phyloP scores from a whole-genome alignment of 2,888 invertebrate species.

The Osedax fenrisi region DNA sequence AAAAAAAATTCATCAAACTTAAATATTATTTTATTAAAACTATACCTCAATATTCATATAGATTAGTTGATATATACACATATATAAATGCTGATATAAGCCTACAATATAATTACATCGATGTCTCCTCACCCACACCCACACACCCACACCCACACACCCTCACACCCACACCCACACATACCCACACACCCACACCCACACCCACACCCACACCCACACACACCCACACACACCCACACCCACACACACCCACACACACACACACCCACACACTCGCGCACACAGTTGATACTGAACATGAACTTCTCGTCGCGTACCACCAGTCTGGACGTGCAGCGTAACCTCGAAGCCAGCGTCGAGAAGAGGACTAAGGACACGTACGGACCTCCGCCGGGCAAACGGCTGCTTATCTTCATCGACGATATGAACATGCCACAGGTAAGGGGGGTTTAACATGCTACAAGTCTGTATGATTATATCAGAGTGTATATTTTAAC shows the following conservation, averaged over 20 bases:
- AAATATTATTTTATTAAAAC: no score
- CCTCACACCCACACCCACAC: not conserved
- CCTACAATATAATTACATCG: no score
- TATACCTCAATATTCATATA: no score
- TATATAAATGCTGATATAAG: no score
- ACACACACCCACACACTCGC: not conserved
- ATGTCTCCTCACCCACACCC: not conserved
- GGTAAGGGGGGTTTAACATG: constrained; percentile 53
- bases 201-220: not conserved
- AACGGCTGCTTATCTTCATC: constrained; percentile 74
- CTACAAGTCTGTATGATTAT: no score
- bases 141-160: not conserved
- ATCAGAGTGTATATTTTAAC: no score
- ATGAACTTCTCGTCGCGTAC: constrained; percentile 84
- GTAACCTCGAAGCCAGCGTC: constrained; percentile 71
- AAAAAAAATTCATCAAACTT: no score
- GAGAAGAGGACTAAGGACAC: constrained; percentile 80
- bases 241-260: not conserved
- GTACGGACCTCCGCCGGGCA: constrained; percentile 78
- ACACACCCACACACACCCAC: not conserved
- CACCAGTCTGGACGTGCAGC: constrained; percentile 76
- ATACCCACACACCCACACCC: not conserved
- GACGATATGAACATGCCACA: constrained; percentile 91
- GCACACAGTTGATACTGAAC: constrained; percentile 61
- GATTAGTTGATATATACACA: no score